A percentile compares a stretch with the other conserved stretches of the same genome.
phyloP scores from a whole-genome alignment of 1,140 invertebrate species.

The Neelides sp. region DNA sequence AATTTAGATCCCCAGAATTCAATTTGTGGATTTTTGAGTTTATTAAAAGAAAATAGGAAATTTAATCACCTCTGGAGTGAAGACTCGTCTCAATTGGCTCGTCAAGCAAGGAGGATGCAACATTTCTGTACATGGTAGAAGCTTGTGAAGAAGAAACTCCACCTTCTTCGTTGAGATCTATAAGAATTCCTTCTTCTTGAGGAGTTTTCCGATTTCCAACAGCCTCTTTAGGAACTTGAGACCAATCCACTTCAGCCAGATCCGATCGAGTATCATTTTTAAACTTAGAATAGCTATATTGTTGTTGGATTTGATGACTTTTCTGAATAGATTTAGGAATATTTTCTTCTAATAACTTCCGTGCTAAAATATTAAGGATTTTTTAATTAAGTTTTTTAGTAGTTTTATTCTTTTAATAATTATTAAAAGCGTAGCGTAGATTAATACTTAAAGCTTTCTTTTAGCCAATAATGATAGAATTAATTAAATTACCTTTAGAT shows the following conservation, averaged over 20 bases:
- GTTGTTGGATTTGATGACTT: constrained; percentile 32
- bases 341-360: constrained; percentile 1
- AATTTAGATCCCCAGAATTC: too few relatives aligned
- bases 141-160: not conserved
- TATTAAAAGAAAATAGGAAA: too few relatives aligned
- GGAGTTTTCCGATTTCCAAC: not conserved
- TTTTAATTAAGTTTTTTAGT: not conserved
- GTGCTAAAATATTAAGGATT: not conserved
- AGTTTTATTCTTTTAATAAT: not conserved
- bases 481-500: constrained; percentile 32
- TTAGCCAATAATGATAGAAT: not conserved
- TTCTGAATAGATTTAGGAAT: constrained; percentile 26
- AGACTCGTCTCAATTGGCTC: not conserved
- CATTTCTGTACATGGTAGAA: constrained; percentile 5
- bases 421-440: not conserved
- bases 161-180: constrained; percentile 14
- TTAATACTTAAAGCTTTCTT: not conserved
- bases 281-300: constrained; percentile 40
- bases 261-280: constrained; percentile 37
- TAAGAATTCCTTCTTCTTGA: constrained; percentile 19
- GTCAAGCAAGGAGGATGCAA: not conserved
- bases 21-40: too few relatives aligned
- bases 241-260: constrained; percentile 30
- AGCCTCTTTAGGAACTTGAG: constrained; percentile 12
- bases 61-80: too few relatives aligned